Base-by-base conservation (phyloP, 2,888 invertebrate genomes). In the Temnothorax unifasciatus region DNA sequence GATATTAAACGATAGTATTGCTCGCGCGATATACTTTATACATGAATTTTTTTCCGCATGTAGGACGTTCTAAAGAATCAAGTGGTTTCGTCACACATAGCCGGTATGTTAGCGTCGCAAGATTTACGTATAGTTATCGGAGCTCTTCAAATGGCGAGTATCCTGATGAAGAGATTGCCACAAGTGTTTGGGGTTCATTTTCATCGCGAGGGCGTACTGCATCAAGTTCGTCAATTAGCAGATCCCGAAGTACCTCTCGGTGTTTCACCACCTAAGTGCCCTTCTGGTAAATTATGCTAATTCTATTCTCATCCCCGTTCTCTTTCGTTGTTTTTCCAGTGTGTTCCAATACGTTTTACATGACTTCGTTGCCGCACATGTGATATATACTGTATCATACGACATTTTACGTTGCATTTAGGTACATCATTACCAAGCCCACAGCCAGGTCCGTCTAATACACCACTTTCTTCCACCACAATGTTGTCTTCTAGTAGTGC, bases 31-130 rank as follows among this genome's bases (percentile, higher is more conserved):
- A 41, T 25, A 21, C 4, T 79, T 79, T 9, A 84, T 54, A 66
- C 25, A 34, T 74, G 38, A 74, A 41, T 69, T 9, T 63, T n/a
- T 64, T 59, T 57, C 44, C 18, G 11, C 73, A 54, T 75, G 57
- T 87, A 95, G 95, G 95, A 95, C 87, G 96, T 96, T 83, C 94
- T 97, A 83, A 97, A 96, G 92, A 96, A 96, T 93, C 97, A 97
- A 94, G 96, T 98, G 89, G 98, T 99, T 82, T 98, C 98, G 86
- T 99, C 99, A 92, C 99, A 99, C 95, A 98, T 99, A 93, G 99
- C 99, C 47, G 99, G 99, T 84, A 99, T 99, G 99, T 97, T 99
- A 97, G 99, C 99, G 0, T 99, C 99, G 5, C 98, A 97, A 94
- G 99, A 99, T 96, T 96, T 99, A 87, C 97, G 99, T 93, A 99